Conservation (phyloP, 1,140 invertebrate genomes). For the Papilio machaon region DNA sequence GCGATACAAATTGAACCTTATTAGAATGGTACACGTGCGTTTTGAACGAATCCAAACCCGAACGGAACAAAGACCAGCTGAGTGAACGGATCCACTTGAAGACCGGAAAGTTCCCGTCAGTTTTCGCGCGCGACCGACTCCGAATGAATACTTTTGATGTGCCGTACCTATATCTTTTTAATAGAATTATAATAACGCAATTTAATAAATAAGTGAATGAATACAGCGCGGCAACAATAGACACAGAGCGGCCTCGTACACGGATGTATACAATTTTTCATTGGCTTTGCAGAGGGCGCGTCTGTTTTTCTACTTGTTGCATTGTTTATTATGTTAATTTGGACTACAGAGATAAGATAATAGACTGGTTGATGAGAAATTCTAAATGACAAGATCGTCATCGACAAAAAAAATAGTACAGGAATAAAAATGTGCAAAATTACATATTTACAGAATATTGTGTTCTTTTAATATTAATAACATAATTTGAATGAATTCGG, state of each 20-base stretch:
- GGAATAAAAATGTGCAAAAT: too few species aligned
- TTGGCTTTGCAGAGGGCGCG: constrained; percentile 25
- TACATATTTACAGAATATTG: too few species aligned
- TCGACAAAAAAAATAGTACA: too few species aligned
- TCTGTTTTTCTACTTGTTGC: constrained; percentile 13
- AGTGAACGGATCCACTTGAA: constrained; percentile 65
- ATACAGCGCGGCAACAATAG: constrained; percentile 54
- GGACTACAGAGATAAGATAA: neutral
- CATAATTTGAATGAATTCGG: too few species aligned
- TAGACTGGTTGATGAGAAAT: neutral
- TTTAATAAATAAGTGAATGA: constrained; percentile 59
- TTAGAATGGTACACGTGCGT: constrained; percentile 25
- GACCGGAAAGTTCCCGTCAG: constrained; percentile 72
- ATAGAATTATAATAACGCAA: constrained; percentile 68
- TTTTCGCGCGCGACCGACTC: constrained; percentile 70
- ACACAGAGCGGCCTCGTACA: constrained; percentile 54
- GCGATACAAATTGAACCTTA: constrained; percentile 48
- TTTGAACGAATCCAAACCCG: constrained; percentile 18
- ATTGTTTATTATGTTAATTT: constrained; percentile 25
- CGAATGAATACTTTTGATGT: constrained; percentile 61
- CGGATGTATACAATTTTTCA: constrained; percentile 40
- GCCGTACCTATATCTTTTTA: constrained; percentile 70
- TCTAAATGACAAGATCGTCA: neutral
- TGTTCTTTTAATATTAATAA: too few species aligned
- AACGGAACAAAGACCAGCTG: constrained; percentile 45